A percentile compares a stretch with the other conserved stretches of the same genome.
Evolutionary conservation across 2,797 vertebrate genomes (phyloP).

Genomic region (Hippocampus kuda): DNA sequence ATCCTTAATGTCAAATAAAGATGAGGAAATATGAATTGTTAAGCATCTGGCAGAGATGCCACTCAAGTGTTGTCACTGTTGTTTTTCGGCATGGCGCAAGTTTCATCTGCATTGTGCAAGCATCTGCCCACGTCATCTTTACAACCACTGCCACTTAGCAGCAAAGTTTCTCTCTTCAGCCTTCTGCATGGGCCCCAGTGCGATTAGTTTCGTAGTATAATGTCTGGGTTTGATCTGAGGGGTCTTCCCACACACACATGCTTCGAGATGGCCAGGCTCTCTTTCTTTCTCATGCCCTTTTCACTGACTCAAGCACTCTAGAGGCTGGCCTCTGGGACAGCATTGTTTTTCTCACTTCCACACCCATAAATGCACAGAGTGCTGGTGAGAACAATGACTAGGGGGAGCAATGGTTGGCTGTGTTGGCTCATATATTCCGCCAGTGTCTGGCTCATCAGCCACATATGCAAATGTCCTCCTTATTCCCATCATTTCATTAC

Average conservation of each 20-base stretch:
- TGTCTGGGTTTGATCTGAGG: conserved; percentile 36
- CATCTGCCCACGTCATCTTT: conserved; percentile 1
- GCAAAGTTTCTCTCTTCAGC: conserved; percentile 51
- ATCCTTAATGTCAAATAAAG: not conserved
- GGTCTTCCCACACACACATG: conserved; percentile 57
- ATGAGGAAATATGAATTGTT: not conserved
- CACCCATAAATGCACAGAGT: conserved; percentile 45
- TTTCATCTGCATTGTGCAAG: conserved; percentile 29
- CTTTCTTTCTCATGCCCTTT: conserved; percentile 48
- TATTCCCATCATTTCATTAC: not conserved
- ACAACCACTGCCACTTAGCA: conserved; percentile 22
- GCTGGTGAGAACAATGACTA: conserved; percentile 41
- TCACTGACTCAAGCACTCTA: conserved; percentile 39
- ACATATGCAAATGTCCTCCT: conserved; percentile 29
- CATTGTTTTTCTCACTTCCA: conserved; percentile 53
- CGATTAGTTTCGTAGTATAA: conserved; percentile 31
- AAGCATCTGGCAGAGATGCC: not conserved
- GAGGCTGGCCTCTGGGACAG: conserved; percentile 34
- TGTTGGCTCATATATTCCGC: conserved; percentile 29
- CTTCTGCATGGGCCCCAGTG: conserved; percentile 26
- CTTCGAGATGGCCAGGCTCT: conserved; percentile 46
- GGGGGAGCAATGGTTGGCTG: conserved; percentile 28
- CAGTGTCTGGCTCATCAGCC: conserved; percentile 30
- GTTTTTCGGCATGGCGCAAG: not conserved
- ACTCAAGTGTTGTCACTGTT: not conserved